A percentile compares a stretch with the other conserved stretches of the same genome.
Evolutionary conservation across 2,797 vertebrate species (phyloP).

Genomic region (Paramormyrops hopkinsi): DNA sequence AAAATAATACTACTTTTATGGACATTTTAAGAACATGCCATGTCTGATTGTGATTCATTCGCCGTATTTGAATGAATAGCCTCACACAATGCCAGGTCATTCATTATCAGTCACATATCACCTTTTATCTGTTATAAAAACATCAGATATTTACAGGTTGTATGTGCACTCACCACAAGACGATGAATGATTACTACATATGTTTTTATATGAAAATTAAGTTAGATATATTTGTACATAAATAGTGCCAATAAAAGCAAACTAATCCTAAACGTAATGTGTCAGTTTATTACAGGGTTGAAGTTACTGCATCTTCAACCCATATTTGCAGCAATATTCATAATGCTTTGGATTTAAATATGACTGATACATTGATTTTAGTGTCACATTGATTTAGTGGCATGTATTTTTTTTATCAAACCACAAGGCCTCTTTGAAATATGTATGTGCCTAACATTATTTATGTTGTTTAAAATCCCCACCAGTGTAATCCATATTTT

Average conservation of each 20-base stretch:
- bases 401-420: background rate
- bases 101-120: background rate
- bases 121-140: background rate
- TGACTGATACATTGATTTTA: slow-evolving; percentile 12
- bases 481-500: background rate
- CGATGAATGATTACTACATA: background rate
- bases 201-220: slow-evolving; percentile 3
- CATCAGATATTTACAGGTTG: background rate
- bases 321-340: background rate
- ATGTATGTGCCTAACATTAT: background rate
- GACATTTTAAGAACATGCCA: background rate
- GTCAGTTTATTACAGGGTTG: background rate
- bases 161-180: background rate
- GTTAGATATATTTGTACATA: background rate
- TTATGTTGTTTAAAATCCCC: slow-evolving; percentile 3
- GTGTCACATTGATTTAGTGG: slow-evolving; percentile 19
- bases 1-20: background rate
- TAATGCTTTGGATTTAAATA: slow-evolving; percentile 15
- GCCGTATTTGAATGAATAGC: background rate
- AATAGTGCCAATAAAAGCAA: background rate
- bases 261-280: background rate
- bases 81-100: background rate
- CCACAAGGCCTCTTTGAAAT: slow-evolving; percentile 14
- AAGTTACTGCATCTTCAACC: background rate
- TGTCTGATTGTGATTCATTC: slow-evolving; percentile 6